Evolutionary conservation across 2,888 invertebrate genomes (phyloP), one percentile per base, ranked within the genome.

Genomic region (Abrostola tripartita): DNA sequence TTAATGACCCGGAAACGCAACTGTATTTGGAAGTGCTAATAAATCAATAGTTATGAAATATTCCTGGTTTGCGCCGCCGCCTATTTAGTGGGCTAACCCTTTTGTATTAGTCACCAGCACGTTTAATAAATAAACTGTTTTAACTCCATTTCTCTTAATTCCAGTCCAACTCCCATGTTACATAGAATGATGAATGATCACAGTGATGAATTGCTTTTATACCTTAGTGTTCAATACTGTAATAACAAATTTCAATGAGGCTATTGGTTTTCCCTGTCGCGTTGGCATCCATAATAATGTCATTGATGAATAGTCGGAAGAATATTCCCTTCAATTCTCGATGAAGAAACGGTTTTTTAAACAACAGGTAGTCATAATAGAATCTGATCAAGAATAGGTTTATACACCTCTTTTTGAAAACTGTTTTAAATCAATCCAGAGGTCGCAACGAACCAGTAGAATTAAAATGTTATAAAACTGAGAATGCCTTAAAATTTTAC

Each of bases 11-110:
- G 24, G 7, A 54, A 56, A 50, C 53, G 41, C n/a, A 38, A 53
- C 24, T 53, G 50, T 61, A 56, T 7, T 12, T 24, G 41, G 14
- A 40, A 49, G 42, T n/a, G 37, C 40, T 62, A 24, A 60, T 74
- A 68, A 63, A 75, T 75, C 72, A 72, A 75, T 65, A 56, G 37
- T 35, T 61, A 71, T 68, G 52, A 67, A 74, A 61, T 74, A 74
- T 74, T 67, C 54, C 56, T 38, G n/a, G 24, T 41, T 37, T n/a
- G 24, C 37, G 40, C 50, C 40, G 6, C 38, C n/a, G 5, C 8
- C 37, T 52, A 44, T 24, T 61, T 11, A 14, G 4, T 52, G 37
- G 52, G 57, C 24, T 58, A 57, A 65, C 51, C 65, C 60, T 47
- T 73, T 55, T 65, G 60, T 69, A 61, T 65, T 69, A 68, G 59